phyloP scores from a whole-genome alignment of 2,113 vertebrate species.

The Benthochromis sp. region DNA sequence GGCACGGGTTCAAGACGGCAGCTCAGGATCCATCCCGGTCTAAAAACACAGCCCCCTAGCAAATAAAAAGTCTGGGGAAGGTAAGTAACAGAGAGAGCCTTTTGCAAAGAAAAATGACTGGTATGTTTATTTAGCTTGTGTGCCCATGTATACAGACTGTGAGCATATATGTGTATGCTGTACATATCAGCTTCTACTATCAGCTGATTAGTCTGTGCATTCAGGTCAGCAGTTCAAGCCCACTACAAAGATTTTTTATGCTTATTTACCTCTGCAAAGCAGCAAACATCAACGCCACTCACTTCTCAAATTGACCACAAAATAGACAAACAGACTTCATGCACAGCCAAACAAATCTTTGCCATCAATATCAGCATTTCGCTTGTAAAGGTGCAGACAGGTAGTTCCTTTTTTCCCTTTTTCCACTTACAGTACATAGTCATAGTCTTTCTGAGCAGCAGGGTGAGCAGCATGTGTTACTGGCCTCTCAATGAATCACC shows the following conservation, averaged over 20 bases:
- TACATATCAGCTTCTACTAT: not conserved
- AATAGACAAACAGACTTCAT: not conserved
- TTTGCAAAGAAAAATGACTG: constrained; percentile 32
- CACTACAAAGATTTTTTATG: not conserved
- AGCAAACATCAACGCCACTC: not conserved
- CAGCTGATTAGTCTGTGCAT: not conserved
- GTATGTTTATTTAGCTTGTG: constrained; percentile 43
- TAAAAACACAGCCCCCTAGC: constrained; percentile 48
- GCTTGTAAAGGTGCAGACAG: not conserved
- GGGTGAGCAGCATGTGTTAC: constrained; percentile 30
- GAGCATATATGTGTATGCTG: not conserved
- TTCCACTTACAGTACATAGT: not conserved
- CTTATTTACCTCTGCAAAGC: not conserved
- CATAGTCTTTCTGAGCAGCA: constrained; percentile 17
- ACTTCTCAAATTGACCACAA: not conserved
- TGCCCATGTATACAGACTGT: not conserved
- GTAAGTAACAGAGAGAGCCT: constrained; percentile 14
- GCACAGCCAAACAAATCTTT: not conserved
- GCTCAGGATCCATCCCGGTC: constrained; percentile 64
- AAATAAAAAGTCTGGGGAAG: constrained; percentile 52
- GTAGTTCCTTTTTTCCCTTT: not conserved
- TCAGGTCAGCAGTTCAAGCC: not conserved
- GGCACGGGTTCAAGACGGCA: constrained; percentile 59
- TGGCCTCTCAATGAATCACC: not conserved
- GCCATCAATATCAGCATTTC: not conserved